phyloP scores from a whole-genome alignment of 2,797 vertebrate genomes.

The Microctenopoma stevenorrisi region DNA sequence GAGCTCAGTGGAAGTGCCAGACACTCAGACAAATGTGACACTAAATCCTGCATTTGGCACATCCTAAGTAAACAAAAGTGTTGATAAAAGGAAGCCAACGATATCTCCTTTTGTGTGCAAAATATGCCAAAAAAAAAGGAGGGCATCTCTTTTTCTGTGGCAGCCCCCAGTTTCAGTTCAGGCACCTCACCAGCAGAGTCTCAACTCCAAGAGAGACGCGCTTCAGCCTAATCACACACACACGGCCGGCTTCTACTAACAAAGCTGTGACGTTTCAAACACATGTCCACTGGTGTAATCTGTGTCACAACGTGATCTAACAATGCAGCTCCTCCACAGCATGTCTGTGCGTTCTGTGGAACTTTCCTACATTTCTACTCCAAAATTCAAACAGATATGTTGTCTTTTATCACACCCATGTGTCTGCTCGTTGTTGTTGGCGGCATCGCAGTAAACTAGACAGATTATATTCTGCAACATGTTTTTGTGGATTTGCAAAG shows the following conservation, averaged over 20 bases:
- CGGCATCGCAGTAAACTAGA: too few relatives aligned
- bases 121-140: constrained; percentile 23
- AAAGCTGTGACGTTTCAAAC: constrained; percentile 20
- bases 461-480: too few relatives aligned
- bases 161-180: constrained; percentile 18
- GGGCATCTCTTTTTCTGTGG: constrained; percentile 8
- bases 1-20: constrained; percentile 66
- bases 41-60: constrained; percentile 76
- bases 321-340: not conserved
- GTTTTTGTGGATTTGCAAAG: too few relatives aligned
- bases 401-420: not conserved
- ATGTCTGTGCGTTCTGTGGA: not conserved
- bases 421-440: not conserved
- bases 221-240: constrained; percentile 14
- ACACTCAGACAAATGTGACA: constrained; percentile 75
- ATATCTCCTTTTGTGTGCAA: constrained; percentile 58
- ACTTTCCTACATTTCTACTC: not conserved
- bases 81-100: constrained; percentile 67
- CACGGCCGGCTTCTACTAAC: constrained; percentile 7
- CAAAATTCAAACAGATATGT: too few relatives aligned
- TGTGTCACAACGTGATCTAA: constrained; percentile 6
- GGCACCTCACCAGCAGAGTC: constrained; percentile 12
- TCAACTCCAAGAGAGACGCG: constrained; percentile 10
- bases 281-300: constrained; percentile 17
- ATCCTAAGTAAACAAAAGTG: constrained; percentile 73